Base-by-base conservation (phyloP, 2,797 vertebrate genomes). In the Fratercula arctica region DNA sequence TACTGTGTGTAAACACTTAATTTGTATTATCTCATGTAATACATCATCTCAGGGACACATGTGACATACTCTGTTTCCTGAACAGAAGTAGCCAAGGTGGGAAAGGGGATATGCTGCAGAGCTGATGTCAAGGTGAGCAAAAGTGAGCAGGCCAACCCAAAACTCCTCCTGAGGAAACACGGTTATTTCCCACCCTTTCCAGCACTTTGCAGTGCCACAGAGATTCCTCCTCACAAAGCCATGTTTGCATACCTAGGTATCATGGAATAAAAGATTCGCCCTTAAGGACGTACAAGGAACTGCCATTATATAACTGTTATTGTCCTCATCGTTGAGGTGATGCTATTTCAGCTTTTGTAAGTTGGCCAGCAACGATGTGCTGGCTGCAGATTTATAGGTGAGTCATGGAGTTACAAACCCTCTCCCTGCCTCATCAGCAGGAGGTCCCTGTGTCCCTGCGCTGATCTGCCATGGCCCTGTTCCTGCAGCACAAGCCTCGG, bases 321-420 rank as follows among this genome's bases (percentile, higher is more conserved):
- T 57, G 11, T 25, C 41, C 33, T 64, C 3, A 2, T 33, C 13
- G 2, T 10, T 31, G 16, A 51, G 9, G 3, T 10, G 3, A 46
- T 46, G 33, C 8, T 8, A 74, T 82, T 76, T 78, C 17, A 59
- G 26, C 10, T 25, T 51, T 46, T 87, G 2, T 39, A 66, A 61
- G 6, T 50, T 37, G 60, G 21, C 17, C 46, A 70, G 61, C 3
- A 56, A 28, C 0, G 0, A 37, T 41, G 20, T 16, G 11, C 11
- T 56, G 21, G 33, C 25, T 60, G 33, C n/a, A 51, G 15, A 51
- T 74, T 56, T 51, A 17, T 26, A 37, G 29, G 24, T 64, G 20
- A 69, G 28, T 56, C 45, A 13, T 7, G 31, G 20, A 10, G 5
- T 50, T 70, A 37, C 29, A 70, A 11, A 11, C 5, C 13, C 1